Evolutionary conservation across 2,797 vertebrate genomes (phyloP), one percentile per base, ranked within the genome.

Genomic region (Decapterus maruadsi): DNA sequence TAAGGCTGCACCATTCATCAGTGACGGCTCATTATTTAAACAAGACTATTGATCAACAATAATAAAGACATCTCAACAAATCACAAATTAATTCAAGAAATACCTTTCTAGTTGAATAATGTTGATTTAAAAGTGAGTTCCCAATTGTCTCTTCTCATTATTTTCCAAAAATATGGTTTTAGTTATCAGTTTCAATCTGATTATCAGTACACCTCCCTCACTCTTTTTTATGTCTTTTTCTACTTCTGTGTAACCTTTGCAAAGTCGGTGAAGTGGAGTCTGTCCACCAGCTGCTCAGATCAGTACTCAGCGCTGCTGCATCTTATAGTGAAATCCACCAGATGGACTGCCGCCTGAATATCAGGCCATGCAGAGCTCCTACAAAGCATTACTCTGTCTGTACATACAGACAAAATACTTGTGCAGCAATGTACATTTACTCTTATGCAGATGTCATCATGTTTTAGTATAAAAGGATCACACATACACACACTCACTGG

Each of bases 1-100:
- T 62, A 78, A 66, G 75, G 82, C 48, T 56, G 55, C 3, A 68
- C 87, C 72, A 88, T 90, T 58, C 83, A 61, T 81, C 77, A 81
- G 38, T 29, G 43, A 50, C 54, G 75, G 68, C 56, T 78, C 48
- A 65, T 84, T 81, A 76, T 82, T 81, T 63, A 61, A 78, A 64
- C 65, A 17, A 66, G 65, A 59, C 45, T 50, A 40, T 22, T 68
- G 63, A 82, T 48, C 20, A 65, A 55, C 40, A 75, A 72, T 50
- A 55, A 66, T 19, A 64, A 46, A 71, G 69, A 60, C 5, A 67
- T 20, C 4, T 50, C 6, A 46, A 56, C 14, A 62, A 20, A 58
- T 50, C 50, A 54, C 8, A 56, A 50, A 48, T 57, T 0, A n/a
- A 62, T 20, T 43, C 1, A 34, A 56, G 74, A n/a, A 48, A 11